Conservation (phyloP, 1,140 invertebrate genomes). For the Saccostrea glomerata region DNA sequence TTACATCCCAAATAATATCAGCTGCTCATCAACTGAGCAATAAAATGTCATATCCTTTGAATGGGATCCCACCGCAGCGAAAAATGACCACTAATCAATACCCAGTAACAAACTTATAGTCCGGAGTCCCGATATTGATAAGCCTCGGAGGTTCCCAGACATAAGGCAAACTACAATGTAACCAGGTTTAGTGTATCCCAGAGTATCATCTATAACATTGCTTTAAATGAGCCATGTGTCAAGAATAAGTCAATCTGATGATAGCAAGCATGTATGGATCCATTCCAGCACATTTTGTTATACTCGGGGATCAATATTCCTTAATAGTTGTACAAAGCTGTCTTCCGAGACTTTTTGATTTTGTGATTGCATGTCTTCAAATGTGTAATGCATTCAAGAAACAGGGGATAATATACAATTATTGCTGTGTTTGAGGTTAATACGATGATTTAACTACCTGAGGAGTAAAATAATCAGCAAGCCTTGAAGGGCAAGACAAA, state of each 20-base stretch:
- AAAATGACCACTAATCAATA: slow-evolving; percentile 28
- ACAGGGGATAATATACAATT: not conserved
- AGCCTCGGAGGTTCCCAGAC: not conserved
- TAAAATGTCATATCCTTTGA: not conserved
- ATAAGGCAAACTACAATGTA: not conserved
- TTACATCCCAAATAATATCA: slow-evolving; percentile 2
- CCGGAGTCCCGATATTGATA: not conserved
- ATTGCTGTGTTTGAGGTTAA: too few relatives aligned
- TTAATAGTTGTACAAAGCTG: not conserved
- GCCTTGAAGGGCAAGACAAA: too few relatives aligned
- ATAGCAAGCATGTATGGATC: not conserved
- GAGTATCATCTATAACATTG: not conserved
- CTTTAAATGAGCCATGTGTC: not conserved
- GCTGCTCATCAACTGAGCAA: not conserved
- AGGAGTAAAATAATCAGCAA: too few relatives aligned
- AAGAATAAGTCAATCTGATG: not conserved
- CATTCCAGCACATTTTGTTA: slow-evolving; percentile 7
- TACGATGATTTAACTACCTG: too few relatives aligned
- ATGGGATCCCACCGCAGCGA: not conserved
- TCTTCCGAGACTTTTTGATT: not conserved
- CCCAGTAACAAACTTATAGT: slow-evolving; percentile 3
- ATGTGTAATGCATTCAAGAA: not conserved
- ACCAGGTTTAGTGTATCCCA: not conserved
- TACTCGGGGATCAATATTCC: not conserved
- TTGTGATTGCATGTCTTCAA: not conserved